Percentiles rank a stretch among this genome's conserved stretches.
These are phyloP conservation scores for Casuarius casuarius DNA, from an alignment of 2,113 vertebrate genomes.

Conservation along the genomic window DNA sequence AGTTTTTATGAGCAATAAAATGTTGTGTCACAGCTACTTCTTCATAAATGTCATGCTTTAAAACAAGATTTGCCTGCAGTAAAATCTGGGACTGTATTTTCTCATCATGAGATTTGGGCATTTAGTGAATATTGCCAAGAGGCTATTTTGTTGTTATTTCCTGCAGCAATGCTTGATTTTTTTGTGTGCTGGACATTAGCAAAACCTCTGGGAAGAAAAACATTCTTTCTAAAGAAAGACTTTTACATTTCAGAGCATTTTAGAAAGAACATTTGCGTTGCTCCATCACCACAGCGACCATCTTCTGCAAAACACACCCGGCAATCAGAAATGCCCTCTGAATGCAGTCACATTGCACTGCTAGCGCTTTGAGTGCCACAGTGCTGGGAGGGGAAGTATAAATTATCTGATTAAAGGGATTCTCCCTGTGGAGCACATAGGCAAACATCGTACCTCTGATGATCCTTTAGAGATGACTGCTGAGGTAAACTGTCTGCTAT, in stretches of 20 bases:
- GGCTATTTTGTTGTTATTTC: not conserved
- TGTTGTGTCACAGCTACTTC: not conserved
- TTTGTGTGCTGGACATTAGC: not conserved
- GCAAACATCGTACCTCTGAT: not conserved
- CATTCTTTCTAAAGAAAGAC: not conserved
- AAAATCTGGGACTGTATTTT: not conserved
- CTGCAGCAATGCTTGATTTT: not conserved
- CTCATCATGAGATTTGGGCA: not conserved
- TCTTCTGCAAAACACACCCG: not conserved
- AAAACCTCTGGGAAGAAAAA: not conserved
- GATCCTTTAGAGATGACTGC: not conserved
- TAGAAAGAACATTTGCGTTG: not conserved
- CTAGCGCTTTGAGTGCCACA: not conserved
- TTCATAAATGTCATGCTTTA: slow-evolving; percentile 2
- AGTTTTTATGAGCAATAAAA: slow-evolving; percentile 12
- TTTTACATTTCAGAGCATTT: not conserved
- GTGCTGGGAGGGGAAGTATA: not conserved
- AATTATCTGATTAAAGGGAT: slow-evolving; percentile 43
- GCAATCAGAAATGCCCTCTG: not conserved
- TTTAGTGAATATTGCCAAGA: not conserved
- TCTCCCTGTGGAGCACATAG: not conserved
- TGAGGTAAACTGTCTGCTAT: not conserved
- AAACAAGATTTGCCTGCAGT: not conserved
- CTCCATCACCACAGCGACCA: not conserved
- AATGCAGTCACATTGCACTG: not conserved